Conservation (phyloP, 2,888 invertebrate species). For the Euphydryas editha region DNA sequence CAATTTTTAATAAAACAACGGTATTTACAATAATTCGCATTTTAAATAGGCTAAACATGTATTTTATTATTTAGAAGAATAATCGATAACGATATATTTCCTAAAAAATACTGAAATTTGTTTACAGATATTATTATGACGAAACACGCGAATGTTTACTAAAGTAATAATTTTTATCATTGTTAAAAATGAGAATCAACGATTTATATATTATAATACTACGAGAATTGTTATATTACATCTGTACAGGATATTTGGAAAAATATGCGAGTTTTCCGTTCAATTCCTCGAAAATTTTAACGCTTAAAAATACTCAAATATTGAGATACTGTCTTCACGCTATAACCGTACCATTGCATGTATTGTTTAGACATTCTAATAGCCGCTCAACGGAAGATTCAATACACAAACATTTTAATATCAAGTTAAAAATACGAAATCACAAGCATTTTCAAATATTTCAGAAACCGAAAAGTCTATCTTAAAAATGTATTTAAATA, state of each 20-base stretch:
- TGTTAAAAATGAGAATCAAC: background rate
- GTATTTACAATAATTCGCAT: conserved; percentile 6
- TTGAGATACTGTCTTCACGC: conserved; percentile 60
- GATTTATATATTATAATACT: background rate
- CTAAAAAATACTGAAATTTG: too few relatives aligned
- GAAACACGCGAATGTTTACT: too few relatives aligned
- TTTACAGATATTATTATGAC: too few relatives aligned
- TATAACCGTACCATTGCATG: background rate
- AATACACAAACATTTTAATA: background rate
- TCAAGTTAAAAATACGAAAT: too few relatives aligned
- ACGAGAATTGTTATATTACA: background rate
- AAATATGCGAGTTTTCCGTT: conserved; percentile 50
- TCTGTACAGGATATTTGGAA: conserved; percentile 44
- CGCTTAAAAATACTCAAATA: conserved; percentile 63
- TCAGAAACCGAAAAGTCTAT: too few relatives aligned
- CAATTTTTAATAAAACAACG: background rate
- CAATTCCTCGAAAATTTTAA: conserved; percentile 39
- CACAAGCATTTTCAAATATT: too few relatives aligned
- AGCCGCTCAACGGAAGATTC: background rate
- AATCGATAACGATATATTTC: too few relatives aligned
- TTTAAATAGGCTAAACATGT: background rate
- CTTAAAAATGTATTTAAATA: too few relatives aligned
- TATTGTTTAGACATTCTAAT: background rate
- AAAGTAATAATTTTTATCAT: too few relatives aligned
- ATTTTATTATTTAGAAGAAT: too few relatives aligned